Evolutionary conservation across 1,140 invertebrate species (phyloP), one percentile per base, ranked within the genome.

Genomic region (Paramacrobiotus metropolitanus): DNA sequence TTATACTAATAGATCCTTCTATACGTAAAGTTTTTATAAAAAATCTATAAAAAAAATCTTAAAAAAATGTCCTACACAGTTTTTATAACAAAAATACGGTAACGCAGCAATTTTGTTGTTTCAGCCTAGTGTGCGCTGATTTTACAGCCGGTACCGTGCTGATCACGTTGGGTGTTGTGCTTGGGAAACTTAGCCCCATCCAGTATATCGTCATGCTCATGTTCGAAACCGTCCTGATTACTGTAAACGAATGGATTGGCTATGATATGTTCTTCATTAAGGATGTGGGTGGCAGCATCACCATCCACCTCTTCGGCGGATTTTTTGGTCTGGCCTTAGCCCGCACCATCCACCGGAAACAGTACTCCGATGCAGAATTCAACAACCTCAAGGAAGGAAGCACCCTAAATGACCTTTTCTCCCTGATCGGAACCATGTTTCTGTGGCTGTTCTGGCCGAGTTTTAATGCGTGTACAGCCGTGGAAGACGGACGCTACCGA

Each of bases 371-470:
- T 9, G 24, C 4, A 31, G 29, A 18, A 21, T 59, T 64, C 24
- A 64, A 63, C 31, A 29, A 66, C 44, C 48, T 63, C 44, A 65
- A 68, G 20, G 68, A 66, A 21, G 68, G 66, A 60, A 65, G 69
- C 59, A 68, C 70, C 62, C 69, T 71, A 59, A 68, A 70, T 2
- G 69, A 70, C 55, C 64, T 70, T n/a, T 70, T 70, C 62, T 69
- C 68, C 31, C 70, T 69, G 64, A 67, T 68, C 29, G 86, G 87
- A 62, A 89, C 89, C 1, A 73, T 92, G 20, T 94, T 95, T 71
- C 77, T 96, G 18, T 95, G 88, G 88, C 75, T 93, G 59, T 95
- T 86, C 71, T 95, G 90, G 89, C 92, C 92, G 1, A 90, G 86
- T 63, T 95, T 95, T 74, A 96, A 95, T 74, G 84, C 84, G 1